A percentile compares a stretch with the other conserved stretches of the same genome.
phyloP scores from a whole-genome alignment of 2,797 vertebrate genomes.

The Mastacembelus armatus region DNA sequence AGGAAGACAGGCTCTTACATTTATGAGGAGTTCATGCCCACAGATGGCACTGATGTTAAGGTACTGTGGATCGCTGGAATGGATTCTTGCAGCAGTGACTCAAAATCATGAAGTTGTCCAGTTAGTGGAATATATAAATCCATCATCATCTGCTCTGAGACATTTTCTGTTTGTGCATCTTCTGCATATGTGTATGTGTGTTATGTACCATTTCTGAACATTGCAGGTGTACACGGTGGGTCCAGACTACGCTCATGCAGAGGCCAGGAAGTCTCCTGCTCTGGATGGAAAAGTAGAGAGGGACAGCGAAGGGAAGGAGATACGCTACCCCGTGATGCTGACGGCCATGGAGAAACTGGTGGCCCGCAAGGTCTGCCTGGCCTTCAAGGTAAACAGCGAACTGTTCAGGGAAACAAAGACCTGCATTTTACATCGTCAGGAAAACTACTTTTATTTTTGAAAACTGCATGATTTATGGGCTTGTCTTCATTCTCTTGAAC shows the following conservation, averaged over 20 bases:
- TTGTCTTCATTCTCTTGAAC: background rate
- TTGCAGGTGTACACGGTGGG: slow-evolving; percentile 91
- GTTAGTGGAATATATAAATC: background rate
- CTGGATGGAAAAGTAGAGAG: slow-evolving; percentile 96
- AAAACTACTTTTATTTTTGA: background rate
- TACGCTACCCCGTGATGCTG: slow-evolving; percentile 97
- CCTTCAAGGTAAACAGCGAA: slow-evolving; percentile 90
- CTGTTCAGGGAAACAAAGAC: background rate
- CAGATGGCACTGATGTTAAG: slow-evolving; percentile 98
- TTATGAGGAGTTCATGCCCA: slow-evolving; percentile 99
- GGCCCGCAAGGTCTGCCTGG: slow-evolving; percentile 96
- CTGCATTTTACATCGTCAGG: background rate
- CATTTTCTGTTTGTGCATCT: background rate
- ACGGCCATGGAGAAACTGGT: slow-evolving; percentile 98
- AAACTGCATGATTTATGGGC: background rate
- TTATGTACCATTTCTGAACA: background rate
- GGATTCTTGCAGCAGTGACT: background rate
- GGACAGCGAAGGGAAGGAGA: slow-evolving; percentile 97
- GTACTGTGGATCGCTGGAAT: slow-evolving; percentile 64
- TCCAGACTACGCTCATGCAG: slow-evolving; percentile 95
- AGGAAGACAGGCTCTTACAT: slow-evolving; percentile 97
- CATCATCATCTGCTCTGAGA: background rate
- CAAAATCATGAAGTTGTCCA: background rate
- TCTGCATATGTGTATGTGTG: background rate
- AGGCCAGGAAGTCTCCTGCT: slow-evolving; percentile 96